A percentile compares a stretch with the other conserved stretches of the same genome.
Conservation (phyloP, 2,888 invertebrate species). For the Diogma glabrata region DNA sequence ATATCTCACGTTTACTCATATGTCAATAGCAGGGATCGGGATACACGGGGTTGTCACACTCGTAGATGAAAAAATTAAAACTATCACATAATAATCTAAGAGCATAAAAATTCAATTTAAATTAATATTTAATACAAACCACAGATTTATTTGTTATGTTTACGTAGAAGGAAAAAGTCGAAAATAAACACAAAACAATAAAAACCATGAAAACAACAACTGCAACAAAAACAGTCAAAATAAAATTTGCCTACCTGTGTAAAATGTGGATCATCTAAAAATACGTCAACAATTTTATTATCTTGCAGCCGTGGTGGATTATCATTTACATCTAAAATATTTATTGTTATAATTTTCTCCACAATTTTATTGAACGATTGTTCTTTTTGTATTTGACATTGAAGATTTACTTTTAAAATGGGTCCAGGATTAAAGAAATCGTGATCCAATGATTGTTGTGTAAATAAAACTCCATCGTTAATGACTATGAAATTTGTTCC, state of each 20-base stretch:
- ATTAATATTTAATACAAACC: too few relatives aligned
- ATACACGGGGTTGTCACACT: too few relatives aligned
- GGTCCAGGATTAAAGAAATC: conserved; percentile 35
- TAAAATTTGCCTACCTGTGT: conserved; percentile 32
- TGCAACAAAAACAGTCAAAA: too few relatives aligned
- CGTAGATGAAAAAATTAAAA: too few relatives aligned
- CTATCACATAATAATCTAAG: too few relatives aligned
- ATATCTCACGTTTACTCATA: too few relatives aligned
- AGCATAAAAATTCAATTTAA: too few relatives aligned
- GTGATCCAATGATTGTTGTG: conserved; percentile 36
- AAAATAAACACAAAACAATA: too few relatives aligned
- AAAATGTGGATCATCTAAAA: conserved; percentile 31
- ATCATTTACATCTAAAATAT: conserved; percentile 80
- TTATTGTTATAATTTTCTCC: conserved; percentile 33
- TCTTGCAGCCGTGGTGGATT: conserved; percentile 67
- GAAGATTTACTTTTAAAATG: conserved; percentile 30
- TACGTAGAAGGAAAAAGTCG: too few relatives aligned
- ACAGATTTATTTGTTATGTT: too few relatives aligned
- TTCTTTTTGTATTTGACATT: conserved; percentile 35
- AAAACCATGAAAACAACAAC: too few relatives aligned
- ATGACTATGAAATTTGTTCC: conserved; percentile 34
- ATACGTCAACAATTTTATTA: conserved; percentile 28
- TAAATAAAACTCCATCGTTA: conserved; percentile 33
- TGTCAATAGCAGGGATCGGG: too few relatives aligned
- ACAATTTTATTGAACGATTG: conserved; percentile 18